Base-by-base conservation (phyloP, 2,888 invertebrate species). In the Cacoxenus indagator region DNA sequence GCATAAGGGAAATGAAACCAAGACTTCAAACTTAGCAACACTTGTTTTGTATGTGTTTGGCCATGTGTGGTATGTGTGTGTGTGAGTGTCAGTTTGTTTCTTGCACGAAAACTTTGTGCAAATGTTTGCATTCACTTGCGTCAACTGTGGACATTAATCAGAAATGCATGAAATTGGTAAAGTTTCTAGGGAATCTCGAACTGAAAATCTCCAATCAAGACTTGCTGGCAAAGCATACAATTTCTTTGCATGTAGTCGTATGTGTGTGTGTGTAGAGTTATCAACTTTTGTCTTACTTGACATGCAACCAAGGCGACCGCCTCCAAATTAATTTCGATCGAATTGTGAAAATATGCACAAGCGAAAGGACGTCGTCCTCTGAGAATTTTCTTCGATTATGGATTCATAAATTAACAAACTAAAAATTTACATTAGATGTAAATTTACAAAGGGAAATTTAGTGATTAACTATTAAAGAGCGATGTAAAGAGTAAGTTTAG, bases 131-230 rank as follows among this genome's bases (percentile, higher is more conserved):
- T 70, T 70, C 72, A 26, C 61, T 62, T 62, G 43, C 45, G 29
- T 22, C 71, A 54, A 65, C 73, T 75, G 64, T 81, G 82, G 75
- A 82, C 85, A 84, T 82, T 85, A 83, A 83, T 85, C 82, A 81
- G 74, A 79, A 83, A 84, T 84, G 79, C 80, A 85, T 84, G 78
- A 84, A 85, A 85, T 82, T 83, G 77, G 73, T 19, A 75, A 84
- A 84, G 77, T 83, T 80, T 77, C 68, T 46, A 67, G 72, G 71
- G 72, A 73, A 70, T 73, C 70, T 45, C 65, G 51, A 26, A 37
- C 31, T 22, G 19, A 8, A 51, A 51, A 8, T 51, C 51, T 51
- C 22, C 31, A 26, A 17, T 55, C 24, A 51, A 51, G 24, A n/a
- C n/a, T 27, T 55, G n/a, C 24, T 27, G 61, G 43, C 61, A 62